A percentile compares a stretch with the other conserved stretches of the same genome.
Evolutionary conservation across 2,113 vertebrate genomes (phyloP).

Genomic region (Pyxicephalus adspersus): DNA sequence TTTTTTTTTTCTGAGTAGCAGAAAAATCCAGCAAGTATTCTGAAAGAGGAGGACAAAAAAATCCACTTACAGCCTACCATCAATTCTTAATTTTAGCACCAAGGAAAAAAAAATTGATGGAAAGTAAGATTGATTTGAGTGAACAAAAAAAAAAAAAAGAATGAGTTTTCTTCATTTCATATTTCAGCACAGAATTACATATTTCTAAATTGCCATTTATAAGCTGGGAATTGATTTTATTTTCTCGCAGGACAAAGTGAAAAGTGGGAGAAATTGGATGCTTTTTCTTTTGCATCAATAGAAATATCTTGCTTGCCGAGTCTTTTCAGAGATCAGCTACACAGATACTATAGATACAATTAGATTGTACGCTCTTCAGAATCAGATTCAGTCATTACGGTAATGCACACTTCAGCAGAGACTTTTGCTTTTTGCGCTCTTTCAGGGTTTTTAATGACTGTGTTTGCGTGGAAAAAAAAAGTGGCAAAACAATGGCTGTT

Average conservation of each 20-base stretch:
- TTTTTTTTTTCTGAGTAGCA: slow-evolving; percentile 46
- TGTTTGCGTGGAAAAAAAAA: neutral
- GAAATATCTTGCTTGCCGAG: slow-evolving; percentile 34
- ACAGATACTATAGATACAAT: slow-evolving; percentile 40
- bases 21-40: slow-evolving; percentile 52
- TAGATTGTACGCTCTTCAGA: slow-evolving; percentile 21
- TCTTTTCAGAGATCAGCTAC: slow-evolving; percentile 29
- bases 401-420: slow-evolving; percentile 23
- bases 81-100: slow-evolving; percentile 71
- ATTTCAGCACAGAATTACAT: slow-evolving; percentile 70
- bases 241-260: slow-evolving; percentile 60
- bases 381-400: slow-evolving; percentile 18
- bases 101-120: slow-evolving; percentile 58
- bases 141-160: slow-evolving; percentile 43
- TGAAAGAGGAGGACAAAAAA: slow-evolving; percentile 55
- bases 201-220: slow-evolving; percentile 71
- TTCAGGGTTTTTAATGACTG: neutral
- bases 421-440: slow-evolving; percentile 4
- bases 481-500: neutral
- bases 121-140: slow-evolving; percentile 73
- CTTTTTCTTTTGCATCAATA: slow-evolving; percentile 51
- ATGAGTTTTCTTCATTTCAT: slow-evolving; percentile 60
- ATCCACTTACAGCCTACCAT: slow-evolving; percentile 64
- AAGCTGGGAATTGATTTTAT: slow-evolving; percentile 71
- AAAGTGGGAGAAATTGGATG: slow-evolving; percentile 51